Base-by-base conservation (phyloP, 2,888 invertebrate species). In the Troilus luridus region DNA sequence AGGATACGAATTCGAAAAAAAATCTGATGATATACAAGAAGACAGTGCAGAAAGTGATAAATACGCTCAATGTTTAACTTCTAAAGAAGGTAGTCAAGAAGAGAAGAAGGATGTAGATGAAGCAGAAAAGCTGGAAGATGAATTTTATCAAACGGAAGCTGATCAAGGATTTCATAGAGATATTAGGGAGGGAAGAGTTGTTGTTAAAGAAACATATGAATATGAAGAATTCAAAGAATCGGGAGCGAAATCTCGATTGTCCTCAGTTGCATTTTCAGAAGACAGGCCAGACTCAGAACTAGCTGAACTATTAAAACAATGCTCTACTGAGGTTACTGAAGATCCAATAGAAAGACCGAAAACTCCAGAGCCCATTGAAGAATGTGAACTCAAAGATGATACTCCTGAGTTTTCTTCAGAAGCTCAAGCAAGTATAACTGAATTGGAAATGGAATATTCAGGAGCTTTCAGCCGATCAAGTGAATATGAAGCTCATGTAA, bases 271-370 rank as follows among this genome's bases (percentile, higher is more conserved):
- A 60, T 94, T 94, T 92, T 94, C 94, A 67, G 94, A 94, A 92
- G 94, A 94, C 92, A 93, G 93, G 92, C 93, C 94, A 17, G 94
- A 94, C 93, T 94, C 94, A 8, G 95, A 95, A 93, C 92, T 95
- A 56, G 94, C 93, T 5, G 94, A 94, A 90, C 92, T 94, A 72
- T 92, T 94, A 58, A 94, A 94, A 91, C 94, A 94, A 91, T 93
- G 93, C 92, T 94, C 94, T n/a, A 94, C 94, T 8, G 94, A 94
- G 91, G 93, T 93, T 85, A 94, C 94, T 88, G 94, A 94, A 67
- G 95, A 94, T 92, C 95, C 95, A n/a, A 94, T 95, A 91, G 95
- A 95, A 93, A 93, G 95, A 92, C 95, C 95, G 56, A 93, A 94
- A 88, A 95, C 95, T 17, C 95, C 95, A 60, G 95, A 95, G 93